Evolutionary conservation across 1,140 invertebrate species (phyloP), one percentile per base, ranked within the genome.

Genomic region (Pogonomyrmex barbatus): DNA sequence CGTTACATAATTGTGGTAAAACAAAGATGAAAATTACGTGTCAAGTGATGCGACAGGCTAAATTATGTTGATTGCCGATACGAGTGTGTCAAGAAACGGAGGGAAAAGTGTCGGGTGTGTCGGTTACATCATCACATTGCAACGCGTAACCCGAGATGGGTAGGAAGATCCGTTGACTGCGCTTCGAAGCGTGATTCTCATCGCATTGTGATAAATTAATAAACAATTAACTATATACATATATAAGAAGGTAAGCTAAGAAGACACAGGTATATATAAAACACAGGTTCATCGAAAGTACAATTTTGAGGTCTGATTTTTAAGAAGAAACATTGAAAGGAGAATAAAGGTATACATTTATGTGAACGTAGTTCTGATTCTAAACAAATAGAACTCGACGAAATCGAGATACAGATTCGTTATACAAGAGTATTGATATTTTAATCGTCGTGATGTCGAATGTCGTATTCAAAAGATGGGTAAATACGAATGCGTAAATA

Each of bases 41-140:
- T 73, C 79, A 82, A 58, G 39, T 42, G 30, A 14, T 42, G 17
- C 42, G 79, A 75, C 79, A 73, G 79, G 50, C 79, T 75, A 36
- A 83, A 75, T 83, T 83, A 83, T 83, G 79, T 75, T 83, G 79
- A 83, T 83, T 83, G 79, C 56, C 54, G 56, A 82, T 73, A 82
- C 39, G 42, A 50, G 17, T n/a, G 68, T 83, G 54, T 47, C 68
- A 60, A 75, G 68, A 75, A 71, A 70, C 47, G 54, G 70, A 14
- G 33, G 30, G 62, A 73, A 85, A 67, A 77, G 73, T 56, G 82
- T 78, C 67, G 67, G 86, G 75, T 10, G 84, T 85, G 75, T 79
- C 54, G 36, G 45, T 88, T 88, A 50, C 87, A 77, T 89, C 82
- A 81, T 24, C 45, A 33, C 30, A 36, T 75, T 50, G 58, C 10